phyloP scores from a whole-genome alignment of 2,113 vertebrate species.

The Glareola pratincola region DNA sequence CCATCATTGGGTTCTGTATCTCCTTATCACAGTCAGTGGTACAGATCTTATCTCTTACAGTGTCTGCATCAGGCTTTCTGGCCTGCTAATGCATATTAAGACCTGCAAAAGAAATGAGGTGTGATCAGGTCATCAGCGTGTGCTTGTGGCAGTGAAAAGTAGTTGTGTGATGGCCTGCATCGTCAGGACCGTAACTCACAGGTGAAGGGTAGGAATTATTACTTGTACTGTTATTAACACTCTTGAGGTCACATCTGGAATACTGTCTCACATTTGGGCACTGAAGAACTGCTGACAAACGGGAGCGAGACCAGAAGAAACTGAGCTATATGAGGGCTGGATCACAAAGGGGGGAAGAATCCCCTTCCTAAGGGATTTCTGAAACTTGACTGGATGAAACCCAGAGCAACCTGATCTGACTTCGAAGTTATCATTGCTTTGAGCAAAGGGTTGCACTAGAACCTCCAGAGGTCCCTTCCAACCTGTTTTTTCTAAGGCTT shows the following conservation, averaged over 20 bases:
- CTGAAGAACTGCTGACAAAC: neutral
- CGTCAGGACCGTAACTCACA: neutral
- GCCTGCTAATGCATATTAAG: neutral
- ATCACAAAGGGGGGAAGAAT: neutral
- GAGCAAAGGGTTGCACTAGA: neutral
- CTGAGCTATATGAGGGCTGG: neutral
- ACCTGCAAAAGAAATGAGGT: neutral
- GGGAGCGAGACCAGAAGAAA: neutral
- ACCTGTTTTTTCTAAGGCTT: neutral
- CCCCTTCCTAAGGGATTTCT: neutral
- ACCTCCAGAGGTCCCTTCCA: neutral
- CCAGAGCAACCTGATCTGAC: neutral
- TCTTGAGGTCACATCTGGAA: neutral
- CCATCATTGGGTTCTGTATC: accelerated
- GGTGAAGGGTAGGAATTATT: neutral
- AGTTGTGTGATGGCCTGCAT: neutral
- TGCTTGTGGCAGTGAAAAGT: neutral
- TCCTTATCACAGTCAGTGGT: neutral
- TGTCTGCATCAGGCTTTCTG: neutral
- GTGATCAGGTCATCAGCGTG: neutral
- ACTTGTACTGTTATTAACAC: neutral
- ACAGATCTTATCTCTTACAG: neutral
- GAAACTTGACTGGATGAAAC: neutral
- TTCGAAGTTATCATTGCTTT: neutral
- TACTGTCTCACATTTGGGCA: neutral